Base-by-base conservation (phyloP, 2,888 invertebrate species). In the Tiphia femorata region DNA sequence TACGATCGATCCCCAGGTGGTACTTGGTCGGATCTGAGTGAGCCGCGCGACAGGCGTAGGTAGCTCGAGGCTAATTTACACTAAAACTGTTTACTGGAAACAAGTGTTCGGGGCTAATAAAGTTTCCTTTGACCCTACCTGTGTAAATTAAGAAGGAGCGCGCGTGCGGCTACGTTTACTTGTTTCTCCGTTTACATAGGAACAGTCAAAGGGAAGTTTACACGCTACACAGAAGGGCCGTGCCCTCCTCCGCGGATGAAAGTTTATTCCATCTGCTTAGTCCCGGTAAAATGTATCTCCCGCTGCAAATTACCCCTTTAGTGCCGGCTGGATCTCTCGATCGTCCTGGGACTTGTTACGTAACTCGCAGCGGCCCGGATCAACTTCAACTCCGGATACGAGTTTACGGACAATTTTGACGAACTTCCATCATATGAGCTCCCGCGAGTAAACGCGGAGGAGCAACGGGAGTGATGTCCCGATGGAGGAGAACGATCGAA, bases 111-210 rank as follows among this genome's bases (percentile, higher is more conserved):
- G 12, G 33, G 33, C 33, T 33, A 33, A 33, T 33, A 33, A 33
- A 49, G 37, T 14, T 16, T 23, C 29, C 46, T 49, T 52, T 49
- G 52, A 56, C 55, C 49, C 46, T 55, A 43, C 47, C 44, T 17
- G 29, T 19, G 49, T 49, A 52, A 59, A 53, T 38, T 37, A 49
- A 42, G 33, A 42, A 47, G 40, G 35, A 19, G 23, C n/a, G 14
- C 2, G 2, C 19, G 14, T 33, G 21, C 3, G 46, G 23, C 16
- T 21, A 27, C n/a, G 41, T 44, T 51, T 37, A 27, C 51, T 51
- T 51, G 16, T 44, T 37, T 42, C 44, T 16, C 21, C 29, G 41
- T 51, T 44, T 14, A 25, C 27, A 41, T 35, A 29, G 49, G 30
- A 21, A 7, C 33, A n/a, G 54, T 43, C 25, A 41, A 49, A 51